A percentile compares a stretch with the other conserved stretches of the same genome.
These are phyloP conservation scores for Himalopsyche kuldschensis DNA, from an alignment of 2,888 invertebrate species.

Conservation along the genomic window DNA sequence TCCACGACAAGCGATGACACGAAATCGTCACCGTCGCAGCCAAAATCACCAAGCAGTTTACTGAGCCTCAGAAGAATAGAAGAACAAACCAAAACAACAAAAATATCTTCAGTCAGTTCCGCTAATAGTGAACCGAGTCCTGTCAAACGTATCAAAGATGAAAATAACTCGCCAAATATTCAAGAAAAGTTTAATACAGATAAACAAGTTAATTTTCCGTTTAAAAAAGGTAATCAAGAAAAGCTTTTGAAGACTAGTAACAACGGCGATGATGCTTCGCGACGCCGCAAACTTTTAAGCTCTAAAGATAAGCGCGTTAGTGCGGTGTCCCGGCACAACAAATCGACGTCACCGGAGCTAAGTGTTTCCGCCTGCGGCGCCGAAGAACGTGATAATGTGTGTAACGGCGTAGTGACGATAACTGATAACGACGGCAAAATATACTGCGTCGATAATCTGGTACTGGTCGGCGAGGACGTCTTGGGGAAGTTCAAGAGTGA, in stretches of 20 bases:
- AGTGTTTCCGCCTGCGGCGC: background rate
- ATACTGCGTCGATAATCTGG: conserved; percentile 37
- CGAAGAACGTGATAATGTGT: background rate
- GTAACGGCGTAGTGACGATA: conserved; percentile 28
- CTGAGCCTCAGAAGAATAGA: conserved; percentile 55
- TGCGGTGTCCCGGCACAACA: background rate
- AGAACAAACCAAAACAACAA: conserved; percentile 55
- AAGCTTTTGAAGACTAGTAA: conserved; percentile 33
- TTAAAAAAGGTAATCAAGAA: conserved; percentile 30
- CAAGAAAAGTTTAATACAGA: background rate
- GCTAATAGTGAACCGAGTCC: conserved; percentile 45
- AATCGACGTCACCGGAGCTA: background rate
- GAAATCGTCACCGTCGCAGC: conserved; percentile 45
- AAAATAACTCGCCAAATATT: conserved; percentile 46
- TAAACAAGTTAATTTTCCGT: background rate
- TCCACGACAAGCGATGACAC: conserved; percentile 47
- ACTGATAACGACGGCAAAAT: conserved; percentile 37
- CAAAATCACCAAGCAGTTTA: conserved; percentile 50
- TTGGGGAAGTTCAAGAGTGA: conserved; percentile 14
- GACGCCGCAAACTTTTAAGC: background rate
- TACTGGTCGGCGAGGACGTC: conserved; percentile 36
- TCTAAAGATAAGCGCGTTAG: conserved; percentile 7
- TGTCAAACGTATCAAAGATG: conserved; percentile 45
- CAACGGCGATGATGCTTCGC: conserved; percentile 4
- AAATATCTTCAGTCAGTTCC: conserved; percentile 56